phyloP scores from a whole-genome alignment of 2,113 vertebrate species.

The Sitta europaea region DNA sequence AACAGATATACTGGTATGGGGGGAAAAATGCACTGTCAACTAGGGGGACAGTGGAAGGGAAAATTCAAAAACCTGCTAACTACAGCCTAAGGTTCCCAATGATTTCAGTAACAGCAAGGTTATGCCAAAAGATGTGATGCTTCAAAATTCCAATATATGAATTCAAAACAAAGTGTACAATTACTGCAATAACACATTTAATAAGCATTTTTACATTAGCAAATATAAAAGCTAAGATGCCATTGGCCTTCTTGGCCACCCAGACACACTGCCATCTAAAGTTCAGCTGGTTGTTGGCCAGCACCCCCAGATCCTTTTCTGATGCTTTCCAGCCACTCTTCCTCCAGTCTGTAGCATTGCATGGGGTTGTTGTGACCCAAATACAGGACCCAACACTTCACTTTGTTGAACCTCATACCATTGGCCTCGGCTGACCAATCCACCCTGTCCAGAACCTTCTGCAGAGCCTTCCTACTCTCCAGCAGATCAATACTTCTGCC shows the following conservation, averaged over 20 bases:
- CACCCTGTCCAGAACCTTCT: background rate
- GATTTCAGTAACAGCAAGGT: background rate
- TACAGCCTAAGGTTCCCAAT: background rate
- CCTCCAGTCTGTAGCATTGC: background rate
- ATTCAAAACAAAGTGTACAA: background rate
- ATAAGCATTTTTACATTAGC: background rate
- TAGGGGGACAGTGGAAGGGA: background rate
- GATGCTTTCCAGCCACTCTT: background rate
- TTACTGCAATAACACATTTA: background rate
- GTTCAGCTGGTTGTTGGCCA: background rate
- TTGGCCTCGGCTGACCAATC: accelerated
- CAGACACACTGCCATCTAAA: background rate
- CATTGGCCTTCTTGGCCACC: background rate
- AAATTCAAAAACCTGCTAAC: background rate
- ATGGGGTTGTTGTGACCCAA: background rate
- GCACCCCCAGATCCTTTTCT: background rate
- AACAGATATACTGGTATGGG: background rate
- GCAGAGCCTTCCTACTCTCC: background rate
- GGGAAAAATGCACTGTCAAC: background rate
- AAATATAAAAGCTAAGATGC: background rate
- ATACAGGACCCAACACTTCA: background rate
- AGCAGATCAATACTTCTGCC: background rate
- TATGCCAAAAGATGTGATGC: background rate
- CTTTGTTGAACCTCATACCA: background rate
- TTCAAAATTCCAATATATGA: background rate